Percentiles rank a stretch among this genome's conserved stretches.
These are phyloP conservation scores for Channa maculata DNA, from an alignment of 2,113 vertebrate species.

Conservation along the genomic window DNA sequence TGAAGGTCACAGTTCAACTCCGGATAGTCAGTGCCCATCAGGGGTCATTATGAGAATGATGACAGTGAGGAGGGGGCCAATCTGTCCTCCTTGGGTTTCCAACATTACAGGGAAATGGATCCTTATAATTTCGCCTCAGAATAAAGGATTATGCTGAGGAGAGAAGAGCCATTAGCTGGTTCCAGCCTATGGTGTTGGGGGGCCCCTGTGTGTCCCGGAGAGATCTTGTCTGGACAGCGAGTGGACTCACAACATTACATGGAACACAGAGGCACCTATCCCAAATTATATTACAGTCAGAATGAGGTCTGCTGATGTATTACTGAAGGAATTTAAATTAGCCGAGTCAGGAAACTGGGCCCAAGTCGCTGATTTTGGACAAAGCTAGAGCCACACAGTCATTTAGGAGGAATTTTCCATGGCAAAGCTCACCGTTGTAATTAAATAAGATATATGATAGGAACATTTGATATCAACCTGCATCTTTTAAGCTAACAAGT, in stretches of 20 bases:
- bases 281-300: constrained; percentile 41
- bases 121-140: constrained; percentile 84
- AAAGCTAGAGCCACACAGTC: constrained; percentile 27
- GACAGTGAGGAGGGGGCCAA: constrained; percentile 84
- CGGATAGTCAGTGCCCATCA: constrained; percentile 82
- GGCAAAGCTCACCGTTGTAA: neutral
- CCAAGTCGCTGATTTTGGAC: constrained; percentile 6
- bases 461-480: constrained; percentile 23
- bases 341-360: constrained; percentile 26
- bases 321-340: constrained; percentile 53
- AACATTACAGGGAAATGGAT: constrained; percentile 86
- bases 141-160: constrained; percentile 83
- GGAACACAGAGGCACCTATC: constrained; percentile 34
- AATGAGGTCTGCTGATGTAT: constrained; percentile 37
- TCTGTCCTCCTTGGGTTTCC: constrained; percentile 84
- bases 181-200: constrained; percentile 60
- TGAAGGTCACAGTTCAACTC: constrained; percentile 87
- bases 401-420: constrained; percentile 56
- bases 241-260: constrained; percentile 45
- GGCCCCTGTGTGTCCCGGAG: constrained; percentile 30
- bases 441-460: constrained; percentile 34
- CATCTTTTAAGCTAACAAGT: neutral
- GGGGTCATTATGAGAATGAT: constrained; percentile 84
- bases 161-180: constrained; percentile 83
- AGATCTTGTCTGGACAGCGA: constrained; percentile 60